Conservation (phyloP, 2,888 invertebrate genomes). For the Amorpha juglandis region DNA sequence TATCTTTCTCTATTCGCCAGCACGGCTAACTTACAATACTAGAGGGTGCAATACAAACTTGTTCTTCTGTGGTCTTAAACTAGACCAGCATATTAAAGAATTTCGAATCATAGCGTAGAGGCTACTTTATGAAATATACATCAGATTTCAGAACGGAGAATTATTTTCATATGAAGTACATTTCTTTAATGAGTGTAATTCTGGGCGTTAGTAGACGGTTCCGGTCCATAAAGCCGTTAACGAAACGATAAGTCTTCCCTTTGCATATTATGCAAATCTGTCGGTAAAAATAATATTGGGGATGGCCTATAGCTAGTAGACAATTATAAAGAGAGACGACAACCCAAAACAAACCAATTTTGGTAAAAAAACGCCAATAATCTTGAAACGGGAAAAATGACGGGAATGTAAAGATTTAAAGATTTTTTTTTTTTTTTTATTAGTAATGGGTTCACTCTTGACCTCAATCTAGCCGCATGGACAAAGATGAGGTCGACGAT, state of each 20-base stretch:
- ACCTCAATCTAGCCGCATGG: no score
- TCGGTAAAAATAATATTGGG: no score
- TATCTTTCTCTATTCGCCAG: conserved; percentile 4
- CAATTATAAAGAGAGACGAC: no score
- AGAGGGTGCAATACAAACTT: conserved; percentile 20
- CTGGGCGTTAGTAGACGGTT: no score
- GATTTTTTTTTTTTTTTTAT: no score
- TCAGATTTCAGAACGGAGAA: not conserved
- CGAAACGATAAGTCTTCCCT: no score
- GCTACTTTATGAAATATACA: conserved; percentile 13
- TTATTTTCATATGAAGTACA: not conserved
- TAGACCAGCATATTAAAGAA: conserved; percentile 11
- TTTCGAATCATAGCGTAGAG: conserved; percentile 5
- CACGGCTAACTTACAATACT: conserved; percentile 15
- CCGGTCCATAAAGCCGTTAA: no score
- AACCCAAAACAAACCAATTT: not conserved
- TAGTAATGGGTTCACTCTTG: no score
- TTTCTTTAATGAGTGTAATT: not conserved
- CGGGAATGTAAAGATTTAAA: not conserved
- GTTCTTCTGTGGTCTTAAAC: conserved; percentile 1
- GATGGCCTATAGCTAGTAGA: no score
- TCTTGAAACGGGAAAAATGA: not conserved
- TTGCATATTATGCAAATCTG: no score
- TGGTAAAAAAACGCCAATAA: not conserved
- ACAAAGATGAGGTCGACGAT: no score